phyloP scores from a whole-genome alignment of 1,140 invertebrate species.

The Sitobion miscanthi region DNA sequence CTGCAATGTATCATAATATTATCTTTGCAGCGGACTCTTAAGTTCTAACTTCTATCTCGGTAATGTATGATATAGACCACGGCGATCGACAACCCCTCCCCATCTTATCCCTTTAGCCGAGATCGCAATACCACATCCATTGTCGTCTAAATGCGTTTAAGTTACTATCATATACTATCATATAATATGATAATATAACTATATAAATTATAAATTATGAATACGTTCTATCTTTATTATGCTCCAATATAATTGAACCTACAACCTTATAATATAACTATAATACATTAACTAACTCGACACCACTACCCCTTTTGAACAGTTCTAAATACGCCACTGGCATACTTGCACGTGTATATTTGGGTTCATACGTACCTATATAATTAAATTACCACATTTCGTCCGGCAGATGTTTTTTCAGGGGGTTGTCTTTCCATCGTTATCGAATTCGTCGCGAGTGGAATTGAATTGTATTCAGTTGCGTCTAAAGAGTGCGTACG shows the following conservation, averaged over 20 bases:
- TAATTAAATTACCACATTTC: neutral
- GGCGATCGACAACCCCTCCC: neutral
- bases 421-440: neutral
- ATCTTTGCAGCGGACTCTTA: neutral
- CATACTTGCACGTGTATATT: neutral
- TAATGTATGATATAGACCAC: neutral
- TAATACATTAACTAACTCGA: neutral
- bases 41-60: neutral
- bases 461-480: neutral
- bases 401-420: conserved; percentile 12
- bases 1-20: neutral
- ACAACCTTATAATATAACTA: neutral
- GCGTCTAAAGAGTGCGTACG: neutral
- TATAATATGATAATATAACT: too few species aligned
- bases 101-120: neutral
- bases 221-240: neutral
- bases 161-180: neutral
- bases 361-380: neutral
- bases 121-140: neutral
- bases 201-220: neutral
- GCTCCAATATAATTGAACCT: neutral
- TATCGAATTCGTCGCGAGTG: neutral
- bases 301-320: neutral
- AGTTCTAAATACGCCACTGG: neutral
- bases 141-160: neutral